Evolutionary conservation across 1,140 invertebrate species (phyloP), one percentile per base, ranked within the genome.

Genomic region (Apis cerana): DNA sequence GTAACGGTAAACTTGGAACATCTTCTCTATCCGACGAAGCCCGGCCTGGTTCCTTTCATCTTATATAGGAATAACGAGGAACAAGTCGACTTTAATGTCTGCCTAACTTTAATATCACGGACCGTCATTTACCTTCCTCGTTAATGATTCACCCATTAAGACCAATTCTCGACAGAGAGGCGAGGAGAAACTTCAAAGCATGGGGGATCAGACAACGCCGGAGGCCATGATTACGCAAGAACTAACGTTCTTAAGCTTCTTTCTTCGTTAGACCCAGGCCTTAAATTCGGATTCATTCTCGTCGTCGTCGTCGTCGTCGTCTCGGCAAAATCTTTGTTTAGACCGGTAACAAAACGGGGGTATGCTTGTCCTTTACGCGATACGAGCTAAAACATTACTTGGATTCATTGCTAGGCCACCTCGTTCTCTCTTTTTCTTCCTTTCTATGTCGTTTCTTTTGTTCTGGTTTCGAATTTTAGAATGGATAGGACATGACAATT

Each of bases 131-230:
- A 72, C 67, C 69, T 69, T 75, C 52, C 61, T 62, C 69, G 72
- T 80, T 87, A 87, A 87, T 86, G 59, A 83, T 86, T 86, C 75
- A 54, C n/a, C 64, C 54, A 80, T 86, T 83, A 79, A 80, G 59
- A 83, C 33, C 75, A 75, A 86, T 87, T 83, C 83, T 52, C 80
- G 70, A 79, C 64, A 75, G 82, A 75, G 61, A 59, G 56, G n/a
- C 56, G 33, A 48, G 70, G 50, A 65, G 74, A 23, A 87, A 83
- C 54, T 80, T 87, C 68, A 75, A 75, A 86, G 62, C 48, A 5
- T 58, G 43, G 43, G 33, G 54, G 65, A 71, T 80, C 68, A 70
- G 76, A 71, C 62, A 56, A 62, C 81, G 75, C 2, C 1, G n/a
- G 56, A 27, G 43, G 56, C 54, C 23, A n/a, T 78, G 75, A 78